Evolutionary conservation across 1,140 invertebrate genomes (phyloP).

Genomic region (Trinorchestia longiramus): DNA sequence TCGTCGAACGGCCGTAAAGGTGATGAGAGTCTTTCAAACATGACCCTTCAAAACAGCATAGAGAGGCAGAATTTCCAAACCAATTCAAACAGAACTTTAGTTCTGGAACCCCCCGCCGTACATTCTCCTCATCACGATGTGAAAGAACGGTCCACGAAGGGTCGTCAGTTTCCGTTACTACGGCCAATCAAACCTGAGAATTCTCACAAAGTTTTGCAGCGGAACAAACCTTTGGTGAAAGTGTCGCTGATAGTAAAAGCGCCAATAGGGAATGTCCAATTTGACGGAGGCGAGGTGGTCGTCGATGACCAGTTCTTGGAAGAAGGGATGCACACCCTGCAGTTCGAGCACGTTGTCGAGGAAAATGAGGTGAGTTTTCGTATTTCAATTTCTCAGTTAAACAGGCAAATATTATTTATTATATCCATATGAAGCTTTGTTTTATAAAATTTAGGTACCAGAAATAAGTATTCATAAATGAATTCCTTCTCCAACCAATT

Average conservation of each 20-base stretch:
- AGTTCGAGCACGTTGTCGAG: neutral
- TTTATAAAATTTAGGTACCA: no score
- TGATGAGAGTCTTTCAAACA: neutral
- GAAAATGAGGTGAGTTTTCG: neutral
- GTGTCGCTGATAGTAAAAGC: neutral
- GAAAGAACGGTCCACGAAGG: neutral
- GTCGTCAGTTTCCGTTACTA: neutral
- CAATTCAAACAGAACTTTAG: neutral
- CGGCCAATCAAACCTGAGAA: neutral
- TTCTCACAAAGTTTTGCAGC: neutral
- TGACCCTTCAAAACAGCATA: neutral
- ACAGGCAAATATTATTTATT: no score
- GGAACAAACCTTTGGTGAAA: neutral
- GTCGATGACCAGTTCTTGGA: neutral
- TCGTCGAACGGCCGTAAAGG: neutral
- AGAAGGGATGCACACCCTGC: constrained; percentile 11
- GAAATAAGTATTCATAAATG: neutral
- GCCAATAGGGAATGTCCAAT: neutral
- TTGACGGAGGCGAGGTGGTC: constrained; percentile 26
- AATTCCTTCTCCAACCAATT: neutral
- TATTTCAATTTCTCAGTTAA: neutral
- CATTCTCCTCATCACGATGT: neutral
- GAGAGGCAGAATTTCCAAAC: neutral
- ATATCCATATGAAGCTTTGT: no score
- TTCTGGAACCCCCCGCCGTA: neutral